Evolutionary conservation across 2,113 vertebrate genomes (phyloP).

Genomic region (Macroglossus sobrinus): DNA sequence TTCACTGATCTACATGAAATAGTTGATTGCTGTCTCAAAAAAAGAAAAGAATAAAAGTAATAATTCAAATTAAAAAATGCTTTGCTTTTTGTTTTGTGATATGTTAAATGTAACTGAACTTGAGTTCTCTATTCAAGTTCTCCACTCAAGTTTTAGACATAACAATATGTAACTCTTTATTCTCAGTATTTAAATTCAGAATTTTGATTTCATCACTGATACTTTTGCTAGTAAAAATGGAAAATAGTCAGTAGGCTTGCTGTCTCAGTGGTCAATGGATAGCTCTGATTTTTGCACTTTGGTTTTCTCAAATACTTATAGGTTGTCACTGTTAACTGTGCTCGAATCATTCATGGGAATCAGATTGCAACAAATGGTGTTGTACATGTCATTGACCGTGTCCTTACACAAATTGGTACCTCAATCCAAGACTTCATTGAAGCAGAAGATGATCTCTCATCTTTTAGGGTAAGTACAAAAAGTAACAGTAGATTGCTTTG

Average conservation of each 20-base stretch:
- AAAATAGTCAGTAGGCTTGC: not conserved
- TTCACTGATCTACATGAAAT: not conserved
- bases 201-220: not conserved
- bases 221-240: not conserved
- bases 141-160: not conserved
- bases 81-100: not conserved
- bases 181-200: not conserved
- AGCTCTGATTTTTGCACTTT: not conserved
- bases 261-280: not conserved
- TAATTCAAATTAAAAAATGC: not conserved
- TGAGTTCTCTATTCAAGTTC: not conserved
- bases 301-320: slow-evolving; percentile 70
- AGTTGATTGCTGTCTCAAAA: not conserved
- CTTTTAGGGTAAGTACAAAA: slow-evolving; percentile 84
- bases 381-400: slow-evolving; percentile 95
- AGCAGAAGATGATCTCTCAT: slow-evolving; percentile 89
- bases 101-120: not conserved
- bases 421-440: slow-evolving; percentile 92
- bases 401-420: slow-evolving; percentile 89
- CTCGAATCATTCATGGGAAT: slow-evolving; percentile 94
- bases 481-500: not conserved
- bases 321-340: slow-evolving; percentile 98
- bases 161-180: not conserved
- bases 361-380: slow-evolving; percentile 98
- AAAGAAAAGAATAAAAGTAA: not conserved